phyloP scores from a whole-genome alignment of 2,888 invertebrate genomes.

The Eumacrocentrus americanus region DNA sequence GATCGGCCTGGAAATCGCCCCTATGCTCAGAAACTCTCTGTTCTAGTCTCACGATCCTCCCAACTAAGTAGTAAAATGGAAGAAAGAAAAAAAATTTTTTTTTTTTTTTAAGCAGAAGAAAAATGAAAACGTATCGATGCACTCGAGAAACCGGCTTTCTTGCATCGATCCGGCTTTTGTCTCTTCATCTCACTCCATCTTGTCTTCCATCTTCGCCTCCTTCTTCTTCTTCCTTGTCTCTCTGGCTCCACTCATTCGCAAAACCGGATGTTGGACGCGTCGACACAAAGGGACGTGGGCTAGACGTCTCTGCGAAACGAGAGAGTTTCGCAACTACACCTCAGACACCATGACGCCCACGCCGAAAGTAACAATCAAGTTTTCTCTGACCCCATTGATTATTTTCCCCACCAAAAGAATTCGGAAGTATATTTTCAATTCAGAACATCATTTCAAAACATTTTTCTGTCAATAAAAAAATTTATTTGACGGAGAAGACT shows the following conservation, averaged over 20 bases:
- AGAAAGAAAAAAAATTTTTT: constrained; percentile 6
- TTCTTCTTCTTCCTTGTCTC: neutral
- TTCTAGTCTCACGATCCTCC: too few species aligned
- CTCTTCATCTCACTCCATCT: neutral
- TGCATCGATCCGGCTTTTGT: constrained; percentile 22
- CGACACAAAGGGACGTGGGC: constrained; percentile 46
- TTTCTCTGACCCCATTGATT: constrained; percentile 7
- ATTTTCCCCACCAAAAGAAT: too few species aligned
- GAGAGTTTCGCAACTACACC: constrained; percentile 21
- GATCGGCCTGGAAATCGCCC: constrained; percentile 39
- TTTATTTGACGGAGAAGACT: too few species aligned
- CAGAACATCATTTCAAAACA: too few species aligned
- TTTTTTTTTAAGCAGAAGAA: neutral
- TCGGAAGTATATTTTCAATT: too few species aligned
- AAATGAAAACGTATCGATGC: constrained; percentile 14
- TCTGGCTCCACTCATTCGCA: constrained; percentile 21
- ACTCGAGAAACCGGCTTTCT: constrained; percentile 25
- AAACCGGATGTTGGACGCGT: constrained; percentile 38
- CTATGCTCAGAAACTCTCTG: constrained; percentile 1
- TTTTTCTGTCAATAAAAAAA: too few species aligned
- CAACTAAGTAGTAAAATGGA: neutral
- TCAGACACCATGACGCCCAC: constrained; percentile 25
- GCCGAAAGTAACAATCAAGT: constrained; percentile 6
- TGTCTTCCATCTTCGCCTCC: neutral
- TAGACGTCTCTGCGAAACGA: constrained; percentile 25